phyloP scores from a whole-genome alignment of 2,113 vertebrate species.

The Coturnix japonica region DNA sequence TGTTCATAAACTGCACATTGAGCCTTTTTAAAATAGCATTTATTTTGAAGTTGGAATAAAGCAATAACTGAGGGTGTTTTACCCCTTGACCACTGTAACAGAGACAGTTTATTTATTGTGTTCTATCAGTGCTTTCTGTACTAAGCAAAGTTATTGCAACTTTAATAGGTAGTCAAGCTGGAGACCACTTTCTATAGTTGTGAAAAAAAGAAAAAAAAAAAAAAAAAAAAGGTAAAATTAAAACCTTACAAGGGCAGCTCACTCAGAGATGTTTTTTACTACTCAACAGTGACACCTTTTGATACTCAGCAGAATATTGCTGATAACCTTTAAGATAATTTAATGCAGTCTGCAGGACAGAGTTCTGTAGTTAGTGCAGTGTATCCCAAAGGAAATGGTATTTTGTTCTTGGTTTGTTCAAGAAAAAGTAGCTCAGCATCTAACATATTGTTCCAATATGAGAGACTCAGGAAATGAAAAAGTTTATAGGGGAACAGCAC shows the following conservation, averaged over 20 bases:
- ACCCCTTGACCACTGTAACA: not conserved
- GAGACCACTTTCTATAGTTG: conserved; percentile 9
- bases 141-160: not conserved
- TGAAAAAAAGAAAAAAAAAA: conserved; percentile 23
- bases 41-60: not conserved
- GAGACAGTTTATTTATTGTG: not conserved
- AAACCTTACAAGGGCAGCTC: conserved; percentile 22
- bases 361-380: not conserved
- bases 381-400: not conserved
- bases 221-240: conserved; percentile 27
- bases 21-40: not conserved
- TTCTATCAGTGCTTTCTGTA: not conserved
- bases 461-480: conserved; percentile 24
- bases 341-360: conserved; percentile 30
- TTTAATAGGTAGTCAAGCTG: not conserved
- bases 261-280: conserved; percentile 20
- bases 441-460: conserved; percentile 20
- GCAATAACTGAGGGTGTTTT: not conserved
- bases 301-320: conserved; percentile 51
- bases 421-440: conserved; percentile 16
- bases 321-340: conserved; percentile 58
- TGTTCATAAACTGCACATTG: not conserved
- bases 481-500: not conserved
- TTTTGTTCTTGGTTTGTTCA: conserved; percentile 10
- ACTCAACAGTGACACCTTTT: conserved; percentile 69